Evolutionary conservation across 2,888 invertebrate genomes (phyloP), one percentile per base, ranked within the genome.

Genomic region (Lasioglossum lativentre): DNA sequence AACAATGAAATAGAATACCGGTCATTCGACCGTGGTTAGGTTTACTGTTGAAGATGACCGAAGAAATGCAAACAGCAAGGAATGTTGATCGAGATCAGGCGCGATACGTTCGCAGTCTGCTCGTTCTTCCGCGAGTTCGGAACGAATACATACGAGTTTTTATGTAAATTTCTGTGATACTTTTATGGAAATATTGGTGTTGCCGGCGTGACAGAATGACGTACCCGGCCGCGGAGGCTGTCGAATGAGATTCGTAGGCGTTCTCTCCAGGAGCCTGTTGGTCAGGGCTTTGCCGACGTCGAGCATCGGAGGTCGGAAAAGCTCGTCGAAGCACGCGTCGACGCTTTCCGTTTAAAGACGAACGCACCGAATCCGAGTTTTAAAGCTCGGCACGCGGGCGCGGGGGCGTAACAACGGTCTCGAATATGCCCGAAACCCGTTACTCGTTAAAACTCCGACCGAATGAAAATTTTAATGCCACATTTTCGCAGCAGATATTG

Each of bases 81-180:
- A 6, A 47, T 47, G 6, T 19, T 47, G 19, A 19, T 2, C 5
- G 19, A 47, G 47, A 19, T 47, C 47, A 19, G 47, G 19, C 47
- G 47, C 19, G 47, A 47, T 19, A 47, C 47, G 19, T 47, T 19
- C 47, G 19, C 5, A 47, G 6, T 2, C 19, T 2, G 47, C 47
- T 47, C 47, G 23, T 23, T 52, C 52, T 23, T 52, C 23, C 59
- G 19, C 23, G 38, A 19, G 12, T 40, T 16, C 40, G 19, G 40
- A 56, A 71, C n/a, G 27, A 56, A 40, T 47, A 78, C 56, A 27
- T 38, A 78, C 78, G 30, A 23, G 30, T 14, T 42, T 76, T 72
- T 52, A 78, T 78, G 78, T 16, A 59, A 78, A 78, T 78, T 72
- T 45, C 56, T 34, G 42, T 56, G 56, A 78, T 34, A 52, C 78